Percentiles rank a stretch among this genome's conserved stretches.
Evolutionary conservation across 2,888 invertebrate genomes (phyloP).

Genomic region (Drosophila infuscata): DNA sequence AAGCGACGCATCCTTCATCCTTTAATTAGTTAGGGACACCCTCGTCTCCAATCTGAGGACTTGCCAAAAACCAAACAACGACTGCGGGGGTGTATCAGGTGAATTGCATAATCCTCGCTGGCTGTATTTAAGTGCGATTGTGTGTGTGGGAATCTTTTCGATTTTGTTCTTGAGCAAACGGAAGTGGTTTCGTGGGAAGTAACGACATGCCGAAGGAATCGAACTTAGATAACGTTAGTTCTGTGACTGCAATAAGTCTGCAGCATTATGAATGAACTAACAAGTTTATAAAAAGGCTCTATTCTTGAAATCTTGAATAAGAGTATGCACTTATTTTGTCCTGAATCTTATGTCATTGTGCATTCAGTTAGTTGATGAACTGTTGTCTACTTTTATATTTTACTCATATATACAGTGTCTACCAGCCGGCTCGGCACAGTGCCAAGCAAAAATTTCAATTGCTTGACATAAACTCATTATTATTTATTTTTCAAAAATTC

Average conservation of each 20-base stretch:
- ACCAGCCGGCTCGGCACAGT: too few species aligned
- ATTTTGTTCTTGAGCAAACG: constrained; percentile 28
- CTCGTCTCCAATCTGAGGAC: constrained; percentile 17
- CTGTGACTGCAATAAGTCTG: neutral
- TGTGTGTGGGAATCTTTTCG: constrained; percentile 58
- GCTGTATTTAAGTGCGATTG: constrained; percentile 3
- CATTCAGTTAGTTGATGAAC: neutral
- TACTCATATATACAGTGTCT: neutral
- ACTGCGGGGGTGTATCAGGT: constrained; percentile 67
- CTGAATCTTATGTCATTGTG: neutral
- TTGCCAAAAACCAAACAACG: constrained; percentile 33
- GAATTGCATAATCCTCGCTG: constrained; percentile 68
- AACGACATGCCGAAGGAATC: neutral
- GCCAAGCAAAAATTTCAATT: too few species aligned
- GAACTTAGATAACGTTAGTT: neutral
- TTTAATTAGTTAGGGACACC: constrained; percentile 31
- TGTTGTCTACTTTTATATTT: neutral
- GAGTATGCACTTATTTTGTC: neutral
- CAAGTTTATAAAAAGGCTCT: neutral
- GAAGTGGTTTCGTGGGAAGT: constrained; percentile 47
- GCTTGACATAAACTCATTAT: too few species aligned
- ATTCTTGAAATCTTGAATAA: neutral
- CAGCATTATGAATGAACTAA: neutral
- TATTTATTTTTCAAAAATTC: too few species aligned
- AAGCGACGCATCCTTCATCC: constrained; percentile 49